These are phyloP conservation scores for Rhabdornis inornatus DNA, from an alignment of 2,113 vertebrate genomes.

Conservation along the genomic window DNA sequence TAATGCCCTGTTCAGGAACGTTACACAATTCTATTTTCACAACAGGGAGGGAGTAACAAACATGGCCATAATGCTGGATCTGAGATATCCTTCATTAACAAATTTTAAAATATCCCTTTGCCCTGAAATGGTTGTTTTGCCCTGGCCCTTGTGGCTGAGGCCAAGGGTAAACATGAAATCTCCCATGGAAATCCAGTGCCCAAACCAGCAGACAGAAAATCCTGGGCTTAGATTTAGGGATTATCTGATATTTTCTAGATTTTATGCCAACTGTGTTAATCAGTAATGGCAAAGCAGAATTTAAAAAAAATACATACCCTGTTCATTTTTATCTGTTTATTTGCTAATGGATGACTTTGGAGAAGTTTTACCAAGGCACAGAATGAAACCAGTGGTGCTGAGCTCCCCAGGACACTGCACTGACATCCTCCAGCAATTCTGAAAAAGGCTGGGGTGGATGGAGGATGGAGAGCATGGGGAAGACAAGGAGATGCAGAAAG, in stretches of 20 bases:
- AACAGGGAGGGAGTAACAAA: background rate
- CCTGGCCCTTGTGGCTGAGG: accelerated
- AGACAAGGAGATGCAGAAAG: background rate
- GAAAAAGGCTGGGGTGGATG: background rate
- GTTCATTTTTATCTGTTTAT: background rate
- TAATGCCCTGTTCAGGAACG: background rate
- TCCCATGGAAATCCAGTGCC: background rate
- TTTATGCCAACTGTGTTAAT: background rate
- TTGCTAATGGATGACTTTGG: background rate
- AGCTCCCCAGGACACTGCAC: background rate
- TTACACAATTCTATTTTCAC: background rate
- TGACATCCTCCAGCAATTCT: background rate
- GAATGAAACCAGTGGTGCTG: background rate
- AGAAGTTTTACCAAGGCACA: background rate
- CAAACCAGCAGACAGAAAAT: background rate
- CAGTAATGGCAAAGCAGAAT: background rate
- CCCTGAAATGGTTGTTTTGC: background rate
- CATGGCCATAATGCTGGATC: accelerated
- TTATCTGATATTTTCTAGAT: background rate
- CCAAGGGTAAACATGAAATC: background rate
- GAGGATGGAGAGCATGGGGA: background rate
- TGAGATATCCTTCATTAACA: background rate
- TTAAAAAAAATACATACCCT: background rate
- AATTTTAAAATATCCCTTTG: background rate
- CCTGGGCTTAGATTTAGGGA: background rate